Evolutionary conservation across 2,113 vertebrate species (phyloP).

Genomic region (Brachyistius frenatus): DNA sequence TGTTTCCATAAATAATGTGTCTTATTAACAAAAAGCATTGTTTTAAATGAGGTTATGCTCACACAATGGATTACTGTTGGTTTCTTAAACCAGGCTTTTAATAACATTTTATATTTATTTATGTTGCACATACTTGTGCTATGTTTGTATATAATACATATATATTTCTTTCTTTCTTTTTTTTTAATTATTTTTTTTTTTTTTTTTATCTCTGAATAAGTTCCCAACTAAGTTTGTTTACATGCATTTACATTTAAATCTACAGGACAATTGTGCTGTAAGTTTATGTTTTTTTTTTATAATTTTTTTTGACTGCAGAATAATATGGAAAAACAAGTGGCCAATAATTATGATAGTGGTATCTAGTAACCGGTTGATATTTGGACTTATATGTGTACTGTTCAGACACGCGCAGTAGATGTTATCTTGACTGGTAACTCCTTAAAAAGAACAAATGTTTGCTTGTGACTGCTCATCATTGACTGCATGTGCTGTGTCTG

Average conservation of each 20-base stretch:
- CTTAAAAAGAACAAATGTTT: neutral
- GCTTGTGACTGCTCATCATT: neutral
- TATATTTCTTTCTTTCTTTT: too few relatives aligned
- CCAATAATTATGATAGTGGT: neutral
- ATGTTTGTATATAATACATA: too few relatives aligned
- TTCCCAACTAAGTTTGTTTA: too few relatives aligned
- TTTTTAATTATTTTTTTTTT: too few relatives aligned
- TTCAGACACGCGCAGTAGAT: too few relatives aligned
- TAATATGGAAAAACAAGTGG: neutral
- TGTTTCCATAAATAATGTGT: constrained; percentile 56
- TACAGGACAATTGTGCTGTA: neutral
- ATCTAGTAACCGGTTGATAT: neutral
- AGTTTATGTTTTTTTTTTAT: neutral
- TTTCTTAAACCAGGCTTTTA: constrained; percentile 7
- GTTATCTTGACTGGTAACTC: neutral
- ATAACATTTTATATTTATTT: neutral
- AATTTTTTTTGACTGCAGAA: neutral
- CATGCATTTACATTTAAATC: too few relatives aligned
- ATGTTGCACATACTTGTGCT: fast-evolving
- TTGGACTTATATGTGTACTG: too few relatives aligned
- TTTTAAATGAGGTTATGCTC: constrained; percentile 29
- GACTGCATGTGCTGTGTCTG: neutral
- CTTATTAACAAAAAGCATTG: constrained; percentile 37
- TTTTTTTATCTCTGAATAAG: too few relatives aligned
- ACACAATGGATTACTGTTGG: constrained; percentile 21